These are phyloP conservation scores for Caenorhabditis zanzibari DNA, from an alignment of 2,888 invertebrate species.

Conservation along the genomic window DNA sequence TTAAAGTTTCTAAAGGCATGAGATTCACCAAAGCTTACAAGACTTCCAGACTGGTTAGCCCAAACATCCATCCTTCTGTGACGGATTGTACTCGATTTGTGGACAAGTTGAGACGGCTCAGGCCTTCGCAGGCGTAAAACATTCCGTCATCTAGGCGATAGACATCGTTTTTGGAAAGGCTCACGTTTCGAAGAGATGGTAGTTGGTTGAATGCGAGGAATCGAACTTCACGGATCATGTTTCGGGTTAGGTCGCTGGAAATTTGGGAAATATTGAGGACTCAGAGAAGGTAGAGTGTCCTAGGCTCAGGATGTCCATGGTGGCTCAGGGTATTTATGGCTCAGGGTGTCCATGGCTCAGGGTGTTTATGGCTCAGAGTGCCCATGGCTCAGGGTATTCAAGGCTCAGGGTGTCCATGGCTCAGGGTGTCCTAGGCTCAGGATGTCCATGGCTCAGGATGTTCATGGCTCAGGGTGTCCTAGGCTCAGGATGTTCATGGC, in stretches of 20 bases:
- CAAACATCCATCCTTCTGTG: slow-evolving; percentile 74
- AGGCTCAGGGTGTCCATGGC: no score
- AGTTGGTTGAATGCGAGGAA: slow-evolving; percentile 69
- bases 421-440: no score
- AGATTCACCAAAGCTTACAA: slow-evolving; percentile 61
- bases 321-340: no score
- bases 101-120: slow-evolving; percentile 72
- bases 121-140: slow-evolving; percentile 70
- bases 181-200: slow-evolving; percentile 65
- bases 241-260: slow-evolving; percentile 73
- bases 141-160: slow-evolving; percentile 74
- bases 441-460: no score
- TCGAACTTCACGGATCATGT: slow-evolving; percentile 63
- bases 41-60: slow-evolving; percentile 66
- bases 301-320: no score
- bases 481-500: no score
- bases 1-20: neutral
- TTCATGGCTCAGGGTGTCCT: no score
- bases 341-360: no score
- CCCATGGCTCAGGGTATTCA: no score
- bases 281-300: no score
- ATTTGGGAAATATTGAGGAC: neutral
- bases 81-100: slow-evolving; percentile 70
- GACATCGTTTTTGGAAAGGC: slow-evolving; percentile 69
- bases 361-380: no score